phyloP scores from a whole-genome alignment of 2,797 vertebrate species.

The Botia almorhae region DNA sequence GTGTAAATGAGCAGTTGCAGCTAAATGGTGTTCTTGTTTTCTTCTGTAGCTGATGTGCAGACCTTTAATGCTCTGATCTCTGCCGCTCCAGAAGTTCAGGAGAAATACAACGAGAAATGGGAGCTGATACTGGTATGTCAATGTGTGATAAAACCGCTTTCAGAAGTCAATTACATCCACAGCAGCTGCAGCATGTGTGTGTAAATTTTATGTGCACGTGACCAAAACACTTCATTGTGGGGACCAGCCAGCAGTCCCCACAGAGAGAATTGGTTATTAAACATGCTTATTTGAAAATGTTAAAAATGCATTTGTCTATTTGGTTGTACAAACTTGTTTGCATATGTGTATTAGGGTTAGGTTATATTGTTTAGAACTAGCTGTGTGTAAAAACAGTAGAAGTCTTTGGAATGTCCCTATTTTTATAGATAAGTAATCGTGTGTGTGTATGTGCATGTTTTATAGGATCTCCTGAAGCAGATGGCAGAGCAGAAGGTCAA shows the following conservation, averaged over 20 bases:
- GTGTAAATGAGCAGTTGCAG: too few relatives aligned
- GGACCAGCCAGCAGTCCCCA: too few relatives aligned
- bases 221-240: too few relatives aligned
- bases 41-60: slow-evolving; percentile 84
- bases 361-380: too few relatives aligned
- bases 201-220: background rate
- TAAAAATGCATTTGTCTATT: too few relatives aligned
- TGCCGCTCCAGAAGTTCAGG: slow-evolving; percentile 71
- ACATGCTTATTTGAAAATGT: too few relatives aligned
- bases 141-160: background rate
- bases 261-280: too few relatives aligned
- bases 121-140: slow-evolving; percentile 80
- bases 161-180: background rate
- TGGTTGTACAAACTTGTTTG: too few relatives aligned
- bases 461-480: slow-evolving; percentile 86
- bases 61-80: slow-evolving; percentile 87
- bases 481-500: slow-evolving; percentile 88
- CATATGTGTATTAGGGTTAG: too few relatives aligned
- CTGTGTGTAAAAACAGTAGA: too few relatives aligned
- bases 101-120: slow-evolving; percentile 79
- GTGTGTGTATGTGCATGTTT: background rate
- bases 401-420: too few relatives aligned
- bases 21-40: background rate
- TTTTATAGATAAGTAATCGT: too few relatives aligned
- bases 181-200: slow-evolving; percentile 8